phyloP scores from a whole-genome alignment of 2,888 invertebrate species.

The Leucoptera coffeella region DNA sequence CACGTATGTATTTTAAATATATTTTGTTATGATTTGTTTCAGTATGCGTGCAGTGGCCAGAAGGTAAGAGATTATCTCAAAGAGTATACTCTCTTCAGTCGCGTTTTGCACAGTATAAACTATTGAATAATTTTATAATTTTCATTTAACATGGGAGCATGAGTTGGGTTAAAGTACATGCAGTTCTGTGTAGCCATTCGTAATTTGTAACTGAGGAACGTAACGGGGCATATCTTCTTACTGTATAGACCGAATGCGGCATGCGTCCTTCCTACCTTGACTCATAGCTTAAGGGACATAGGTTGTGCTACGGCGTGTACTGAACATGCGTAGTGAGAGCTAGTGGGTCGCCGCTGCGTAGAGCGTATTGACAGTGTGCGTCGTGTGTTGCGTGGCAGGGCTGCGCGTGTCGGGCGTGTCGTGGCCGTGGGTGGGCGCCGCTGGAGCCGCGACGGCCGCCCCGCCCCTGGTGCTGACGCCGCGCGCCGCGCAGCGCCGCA shows the following conservation, averaged over 20 bases:
- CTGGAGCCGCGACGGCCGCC: constrained; percentile 55
- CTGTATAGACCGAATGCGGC: no score
- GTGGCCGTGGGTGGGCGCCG: constrained; percentile 70
- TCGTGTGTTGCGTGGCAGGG: constrained; percentile 53
- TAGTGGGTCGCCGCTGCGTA: no score
- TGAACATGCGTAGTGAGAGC: constrained; percentile 5
- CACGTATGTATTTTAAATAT: constrained; percentile 17
- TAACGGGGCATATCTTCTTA: no score
- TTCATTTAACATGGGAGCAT: no score
- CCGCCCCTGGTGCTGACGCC: constrained; percentile 67
- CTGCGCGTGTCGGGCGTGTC: constrained; percentile 71
- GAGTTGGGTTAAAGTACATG: no score
- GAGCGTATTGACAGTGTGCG: constrained; percentile 19
- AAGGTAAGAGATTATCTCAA: constrained; percentile 75
- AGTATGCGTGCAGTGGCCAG: constrained; percentile 90
- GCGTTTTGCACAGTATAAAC: no score
- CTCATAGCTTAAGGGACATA: no score
- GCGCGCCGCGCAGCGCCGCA: constrained; percentile 68
- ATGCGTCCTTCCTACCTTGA: no score
- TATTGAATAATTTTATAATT: no score
- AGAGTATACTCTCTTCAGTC: no score
- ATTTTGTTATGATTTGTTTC: constrained; percentile 50
- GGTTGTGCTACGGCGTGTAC: neutral
- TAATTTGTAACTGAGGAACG: no score
- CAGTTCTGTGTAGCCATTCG: no score